Percentiles rank a stretch among this genome's conserved stretches.
Evolutionary conservation across 2,113 vertebrate species (phyloP).

Genomic region (Coptodon rendalli): DNA sequence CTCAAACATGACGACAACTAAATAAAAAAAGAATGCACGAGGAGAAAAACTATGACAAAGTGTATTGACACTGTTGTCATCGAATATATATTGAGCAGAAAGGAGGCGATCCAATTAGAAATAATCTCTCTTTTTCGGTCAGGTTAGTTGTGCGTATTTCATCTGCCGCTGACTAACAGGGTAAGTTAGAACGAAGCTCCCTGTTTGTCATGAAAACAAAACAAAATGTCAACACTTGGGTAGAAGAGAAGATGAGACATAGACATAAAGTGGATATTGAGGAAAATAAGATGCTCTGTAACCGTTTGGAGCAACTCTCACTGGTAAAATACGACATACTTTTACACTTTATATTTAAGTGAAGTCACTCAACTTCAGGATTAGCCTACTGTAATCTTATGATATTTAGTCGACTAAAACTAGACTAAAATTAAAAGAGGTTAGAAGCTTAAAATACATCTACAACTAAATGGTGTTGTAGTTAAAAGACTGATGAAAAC

Average conservation of each 20-base stretch:
- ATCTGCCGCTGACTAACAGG: not conserved
- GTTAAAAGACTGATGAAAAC: not conserved
- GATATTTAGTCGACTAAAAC: not conserved
- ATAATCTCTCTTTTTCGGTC: not conserved
- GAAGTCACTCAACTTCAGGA: not conserved
- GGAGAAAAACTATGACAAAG: not conserved
- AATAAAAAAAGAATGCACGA: not conserved
- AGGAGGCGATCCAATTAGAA: not conserved
- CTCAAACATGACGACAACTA: not conserved
- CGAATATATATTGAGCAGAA: not conserved
- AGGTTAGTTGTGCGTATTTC: not conserved
- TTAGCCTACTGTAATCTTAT: not conserved
- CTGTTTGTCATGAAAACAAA: not conserved
- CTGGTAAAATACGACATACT: not conserved
- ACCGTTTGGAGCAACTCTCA: not conserved
- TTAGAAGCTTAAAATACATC: not conserved
- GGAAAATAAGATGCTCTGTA: not conserved
- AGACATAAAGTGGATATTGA: not conserved
- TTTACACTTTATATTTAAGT: not conserved
- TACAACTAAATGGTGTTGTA: not conserved
- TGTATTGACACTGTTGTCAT: not conserved
- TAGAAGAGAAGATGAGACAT: not conserved
- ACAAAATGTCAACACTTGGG: not conserved
- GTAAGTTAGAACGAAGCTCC: not conserved
- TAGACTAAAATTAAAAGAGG: not conserved